Evolutionary conservation across 2,113 vertebrate genomes (phyloP).

Genomic region (Malaclemys terrapin): DNA sequence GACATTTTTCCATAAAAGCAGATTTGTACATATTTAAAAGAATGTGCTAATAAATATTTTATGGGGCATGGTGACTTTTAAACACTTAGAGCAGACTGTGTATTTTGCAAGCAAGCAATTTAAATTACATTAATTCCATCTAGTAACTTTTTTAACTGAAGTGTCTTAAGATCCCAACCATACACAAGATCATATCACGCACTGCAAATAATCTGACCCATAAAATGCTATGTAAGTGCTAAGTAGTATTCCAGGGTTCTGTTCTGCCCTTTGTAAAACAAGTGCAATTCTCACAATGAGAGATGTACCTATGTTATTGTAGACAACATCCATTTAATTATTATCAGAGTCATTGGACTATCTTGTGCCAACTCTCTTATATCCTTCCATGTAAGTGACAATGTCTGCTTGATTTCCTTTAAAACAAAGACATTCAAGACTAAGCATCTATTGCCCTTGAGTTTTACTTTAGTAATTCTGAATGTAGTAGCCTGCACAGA

Average conservation of each 20-base stretch:
- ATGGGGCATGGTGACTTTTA: not conserved
- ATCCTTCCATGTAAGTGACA: not conserved
- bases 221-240: not conserved
- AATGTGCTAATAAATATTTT: not conserved
- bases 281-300: not conserved
- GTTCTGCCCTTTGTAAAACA: slow-evolving; percentile 6
- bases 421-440: slow-evolving; percentile 36
- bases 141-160: not conserved
- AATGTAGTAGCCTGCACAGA: not conserved
- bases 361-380: not conserved
- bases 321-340: slow-evolving; percentile 15
- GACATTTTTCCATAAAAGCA: not conserved
- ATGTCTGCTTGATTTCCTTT: slow-evolving; percentile 47
- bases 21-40: slow-evolving; percentile 15
- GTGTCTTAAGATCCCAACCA: slow-evolving; percentile 1
- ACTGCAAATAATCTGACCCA: not conserved
- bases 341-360: not conserved
- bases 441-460: not conserved
- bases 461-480: slow-evolving; percentile 39
- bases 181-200: not conserved
- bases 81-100: not conserved
- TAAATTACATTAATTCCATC: slow-evolving; percentile 13
- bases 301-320: not conserved
- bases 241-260: not conserved
- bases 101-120: slow-evolving; percentile 1